Conservation (phyloP, 1,140 invertebrate genomes). For the Drosophila hydei region DNA sequence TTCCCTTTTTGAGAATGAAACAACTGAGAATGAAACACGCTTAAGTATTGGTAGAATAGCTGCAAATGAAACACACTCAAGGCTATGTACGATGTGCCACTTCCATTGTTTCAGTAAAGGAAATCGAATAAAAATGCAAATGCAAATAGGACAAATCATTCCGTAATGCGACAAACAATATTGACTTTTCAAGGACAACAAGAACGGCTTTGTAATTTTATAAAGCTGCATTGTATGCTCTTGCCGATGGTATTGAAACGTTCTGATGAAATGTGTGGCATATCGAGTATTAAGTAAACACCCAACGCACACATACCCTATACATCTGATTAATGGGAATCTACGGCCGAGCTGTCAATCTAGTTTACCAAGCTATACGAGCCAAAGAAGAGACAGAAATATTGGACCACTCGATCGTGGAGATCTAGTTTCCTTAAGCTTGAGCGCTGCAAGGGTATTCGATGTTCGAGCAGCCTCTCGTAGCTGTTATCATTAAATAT, state of each 20-base stretch:
- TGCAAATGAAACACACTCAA: neutral
- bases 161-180: slow-evolving; percentile 9
- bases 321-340: neutral
- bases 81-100: neutral
- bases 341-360: neutral
- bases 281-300: neutral
- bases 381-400: no score
- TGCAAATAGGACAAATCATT: neutral
- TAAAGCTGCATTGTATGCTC: neutral
- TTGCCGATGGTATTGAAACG: no score
- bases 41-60: neutral
- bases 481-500: neutral
- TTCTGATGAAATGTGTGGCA: no score
- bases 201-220: neutral
- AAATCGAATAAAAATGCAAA: neutral
- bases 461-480: neutral
- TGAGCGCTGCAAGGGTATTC: neutral
- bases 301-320: neutral
- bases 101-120: neutral
- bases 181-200: slow-evolving; percentile 4
- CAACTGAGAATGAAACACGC: neutral
- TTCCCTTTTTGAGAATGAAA: no score
- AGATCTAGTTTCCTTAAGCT: no score
- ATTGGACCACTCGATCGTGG: no score
- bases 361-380: no score